Evolutionary conservation across 2,888 invertebrate genomes (phyloP), one percentile per base, ranked within the genome.

Genomic region (Villa cingulata): DNA sequence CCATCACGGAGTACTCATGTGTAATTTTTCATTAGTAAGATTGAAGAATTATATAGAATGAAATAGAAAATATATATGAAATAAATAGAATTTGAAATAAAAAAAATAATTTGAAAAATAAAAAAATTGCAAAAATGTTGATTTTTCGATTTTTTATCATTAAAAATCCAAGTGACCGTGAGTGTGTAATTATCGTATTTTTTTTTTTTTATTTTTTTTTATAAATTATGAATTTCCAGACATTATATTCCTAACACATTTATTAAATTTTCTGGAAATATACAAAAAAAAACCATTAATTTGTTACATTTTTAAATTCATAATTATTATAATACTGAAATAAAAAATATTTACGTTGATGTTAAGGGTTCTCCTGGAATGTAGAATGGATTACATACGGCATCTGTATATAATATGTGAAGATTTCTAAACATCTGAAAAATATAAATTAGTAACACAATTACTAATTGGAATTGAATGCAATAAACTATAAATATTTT

Each of bases 301-400:
- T 27, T 27, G 10, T 27, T 9, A 27, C 10, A 9, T 9, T 9
- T 27, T 34, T 34, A 34, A 10, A 15, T 34, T 34, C 4, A 14
- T 14, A 34, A 34, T 10, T 15, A 15, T 36, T 4, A 16, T n/a
- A n/a, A 36, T 36, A 12, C 3, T 9, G 34, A 34, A 34, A 34
- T 16, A 16, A 32, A 12, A 16, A n/a, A 37, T 9, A 47, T 37
- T 79, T 75, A 94, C 92, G 77, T 80, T 5, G 95, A 95, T 40
- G 76, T 78, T 43, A 97, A 83, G 56, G 81, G 79, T 60, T 92
- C 88, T 27, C 94, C 94, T 29, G 95, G 92, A 60, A 86, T 78
- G 71, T 96, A 94, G 69, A 98, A 97, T 41, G 97, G 96, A 72
- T 96, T 95, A 62, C 91, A 94, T 49, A 97, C 83, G 53, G 91